These are phyloP conservation scores for Zhuqinia jingwanae DNA, from an alignment of 2,888 invertebrate genomes.

Conservation along the genomic window DNA sequence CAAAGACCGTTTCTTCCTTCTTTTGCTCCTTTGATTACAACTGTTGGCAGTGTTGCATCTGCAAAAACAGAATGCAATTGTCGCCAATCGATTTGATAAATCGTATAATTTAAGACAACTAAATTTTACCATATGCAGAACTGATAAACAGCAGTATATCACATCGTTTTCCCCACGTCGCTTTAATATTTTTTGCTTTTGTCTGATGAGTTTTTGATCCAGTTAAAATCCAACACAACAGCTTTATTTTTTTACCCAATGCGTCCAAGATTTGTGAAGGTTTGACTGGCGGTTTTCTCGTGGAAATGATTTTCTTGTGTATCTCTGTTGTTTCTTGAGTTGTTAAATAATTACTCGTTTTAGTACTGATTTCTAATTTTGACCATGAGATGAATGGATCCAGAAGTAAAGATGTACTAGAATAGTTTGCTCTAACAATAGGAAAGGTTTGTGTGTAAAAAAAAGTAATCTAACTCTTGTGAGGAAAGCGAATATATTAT, in stretches of 20 bases:
- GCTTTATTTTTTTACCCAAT: not conserved
- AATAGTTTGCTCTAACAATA: too few species aligned
- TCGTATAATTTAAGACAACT: too few species aligned
- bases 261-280: too few species aligned
- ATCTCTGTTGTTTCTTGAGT: not conserved
- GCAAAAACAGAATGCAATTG: not conserved
- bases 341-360: too few species aligned
- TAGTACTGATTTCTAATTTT: too few species aligned
- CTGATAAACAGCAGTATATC: constrained; percentile 94
- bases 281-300: not conserved
- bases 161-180: constrained; percentile 97
- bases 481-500: not conserved
- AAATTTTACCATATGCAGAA: constrained; percentile 85
- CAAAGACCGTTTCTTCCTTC: constrained; percentile 96
- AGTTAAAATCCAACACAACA: constrained; percentile 96
- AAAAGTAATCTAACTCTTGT: not conserved
- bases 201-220: constrained; percentile 92
- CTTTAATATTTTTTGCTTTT: constrained; percentile 95
- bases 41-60: constrained; percentile 88
- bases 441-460: not conserved
- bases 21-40: constrained; percentile 88
- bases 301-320: not conserved
- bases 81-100: not conserved
- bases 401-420: too few species aligned
- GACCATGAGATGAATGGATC: not conserved